phyloP scores from a whole-genome alignment of 2,888 invertebrate species.

The Acrobasis repandana region DNA sequence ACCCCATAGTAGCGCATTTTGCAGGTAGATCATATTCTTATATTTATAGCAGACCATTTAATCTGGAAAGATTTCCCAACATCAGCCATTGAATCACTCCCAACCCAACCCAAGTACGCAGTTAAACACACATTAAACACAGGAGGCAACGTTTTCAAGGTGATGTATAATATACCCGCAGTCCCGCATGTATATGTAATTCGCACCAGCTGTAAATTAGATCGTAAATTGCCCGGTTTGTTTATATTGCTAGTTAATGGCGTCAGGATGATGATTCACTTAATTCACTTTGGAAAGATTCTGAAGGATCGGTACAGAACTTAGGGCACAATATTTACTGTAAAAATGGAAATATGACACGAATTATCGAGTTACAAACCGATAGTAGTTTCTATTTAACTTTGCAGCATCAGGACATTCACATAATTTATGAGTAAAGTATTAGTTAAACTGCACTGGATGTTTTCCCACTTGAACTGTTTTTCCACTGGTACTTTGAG shows the following conservation, averaged over 20 bases:
- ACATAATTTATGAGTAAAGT: not conserved
- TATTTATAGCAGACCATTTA: not conserved
- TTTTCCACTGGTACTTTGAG: not conserved
- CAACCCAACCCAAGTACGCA: not conserved
- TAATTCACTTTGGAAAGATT: conserved; percentile 24
- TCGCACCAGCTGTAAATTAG: conserved; percentile 11
- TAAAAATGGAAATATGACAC: not conserved
- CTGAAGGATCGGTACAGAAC: not conserved
- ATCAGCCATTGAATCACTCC: not conserved
- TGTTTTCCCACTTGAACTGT: not conserved
- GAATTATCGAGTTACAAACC: not conserved
- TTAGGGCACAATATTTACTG: not conserved
- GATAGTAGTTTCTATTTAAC: not conserved
- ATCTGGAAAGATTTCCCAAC: not conserved
- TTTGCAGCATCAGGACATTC: not conserved
- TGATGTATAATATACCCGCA: not conserved
- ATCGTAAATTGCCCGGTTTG: conserved; percentile 22
- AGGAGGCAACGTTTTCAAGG: not conserved
- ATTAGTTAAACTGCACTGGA: not conserved
- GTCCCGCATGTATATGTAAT: not conserved
- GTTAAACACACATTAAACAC: not conserved
- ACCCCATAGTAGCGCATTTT: too few species aligned
- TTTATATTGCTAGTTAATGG: conserved; percentile 24
- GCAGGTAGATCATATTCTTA: too few species aligned
- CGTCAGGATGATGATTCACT: conserved; percentile 26